These are phyloP conservation scores for Epizoanthus stellaris DNA, from an alignment of 92 coral and sea anemone genomes.

Conservation along the genomic window DNA sequence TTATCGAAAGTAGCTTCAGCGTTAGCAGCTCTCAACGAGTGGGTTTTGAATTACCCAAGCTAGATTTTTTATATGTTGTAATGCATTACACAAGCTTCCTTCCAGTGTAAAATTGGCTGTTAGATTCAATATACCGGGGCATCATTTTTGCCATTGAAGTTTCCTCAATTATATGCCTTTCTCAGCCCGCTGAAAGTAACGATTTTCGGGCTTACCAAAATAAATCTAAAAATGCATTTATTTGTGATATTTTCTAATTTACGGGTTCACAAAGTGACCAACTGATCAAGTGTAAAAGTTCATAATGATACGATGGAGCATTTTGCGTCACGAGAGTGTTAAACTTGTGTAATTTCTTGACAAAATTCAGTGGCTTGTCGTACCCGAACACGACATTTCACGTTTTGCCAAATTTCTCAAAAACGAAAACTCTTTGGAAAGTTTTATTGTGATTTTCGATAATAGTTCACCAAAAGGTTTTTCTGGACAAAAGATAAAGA, in stretches of 20 bases:
- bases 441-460: not conserved
- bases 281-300: not conserved
- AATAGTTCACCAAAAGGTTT: conserved; percentile 41
- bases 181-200: conserved; percentile 35
- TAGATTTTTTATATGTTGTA: not conserved
- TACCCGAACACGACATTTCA: conserved; percentile 31
- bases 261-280: conserved; percentile 17
- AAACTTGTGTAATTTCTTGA: conserved; percentile 10
- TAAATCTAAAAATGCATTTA: conserved; percentile 1
- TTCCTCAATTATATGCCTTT: conserved; percentile 13
- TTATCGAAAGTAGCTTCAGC: conserved; percentile 4
- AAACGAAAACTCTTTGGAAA: conserved; percentile 34
- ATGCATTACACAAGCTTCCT: not conserved
- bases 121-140: conserved; percentile 23
- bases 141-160: conserved; percentile 5
- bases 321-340: conserved; percentile 3
- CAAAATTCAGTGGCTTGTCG: conserved; percentile 23
- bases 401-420: conserved; percentile 29
- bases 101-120: conserved; percentile 28
- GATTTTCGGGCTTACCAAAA: conserved; percentile 19
- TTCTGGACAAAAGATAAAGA: conserved; percentile 34
- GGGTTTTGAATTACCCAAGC: conserved; percentile 1
- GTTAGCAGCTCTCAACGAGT: conserved; percentile 8
- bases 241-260: conserved; percentile 10
- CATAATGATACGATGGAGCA: conserved; percentile 1